A percentile compares a stretch with the other conserved stretches of the same genome.
These are phyloP conservation scores for Gulo gulo DNA, from an alignment of 2,113 vertebrate species.

Conservation along the genomic window DNA sequence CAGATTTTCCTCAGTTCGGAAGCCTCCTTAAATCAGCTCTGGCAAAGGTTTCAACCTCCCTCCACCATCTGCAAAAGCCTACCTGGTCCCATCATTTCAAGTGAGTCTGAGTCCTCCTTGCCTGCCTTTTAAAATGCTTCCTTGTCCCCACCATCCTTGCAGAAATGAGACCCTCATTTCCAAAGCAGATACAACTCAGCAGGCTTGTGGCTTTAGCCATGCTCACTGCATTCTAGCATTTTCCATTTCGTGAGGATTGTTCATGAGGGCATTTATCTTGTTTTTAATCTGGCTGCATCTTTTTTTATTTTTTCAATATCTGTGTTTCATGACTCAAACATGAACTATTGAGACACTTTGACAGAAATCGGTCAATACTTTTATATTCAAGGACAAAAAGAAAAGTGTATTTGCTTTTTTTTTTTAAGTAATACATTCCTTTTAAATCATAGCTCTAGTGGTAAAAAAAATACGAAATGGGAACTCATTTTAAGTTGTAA, in stretches of 20 bases:
- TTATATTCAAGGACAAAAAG: conserved; percentile 28
- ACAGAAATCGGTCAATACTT: not conserved
- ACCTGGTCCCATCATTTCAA: not conserved
- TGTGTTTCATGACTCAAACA: not conserved
- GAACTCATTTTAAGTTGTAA: conserved; percentile 56
- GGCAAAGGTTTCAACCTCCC: not conserved
- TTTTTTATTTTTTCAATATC: not conserved
- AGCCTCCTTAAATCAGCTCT: not conserved
- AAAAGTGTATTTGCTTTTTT: not conserved
- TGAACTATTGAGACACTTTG: not conserved
- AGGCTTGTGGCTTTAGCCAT: not conserved
- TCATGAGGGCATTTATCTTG: not conserved
- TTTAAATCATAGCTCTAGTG: not conserved
- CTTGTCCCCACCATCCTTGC: not conserved
- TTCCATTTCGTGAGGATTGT: not conserved
- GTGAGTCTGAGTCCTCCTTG: not conserved
- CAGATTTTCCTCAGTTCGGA: not conserved
- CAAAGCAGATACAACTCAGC: not conserved
- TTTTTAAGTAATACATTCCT: not conserved
- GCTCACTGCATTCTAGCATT: not conserved
- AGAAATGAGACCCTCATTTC: not conserved
- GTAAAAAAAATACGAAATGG: not conserved
- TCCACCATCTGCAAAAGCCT: not conserved
- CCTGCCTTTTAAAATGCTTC: not conserved
- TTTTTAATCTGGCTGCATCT: not conserved